Conservation (phyloP, 1,140 invertebrate species). For the Heliconius melpomene region DNA sequence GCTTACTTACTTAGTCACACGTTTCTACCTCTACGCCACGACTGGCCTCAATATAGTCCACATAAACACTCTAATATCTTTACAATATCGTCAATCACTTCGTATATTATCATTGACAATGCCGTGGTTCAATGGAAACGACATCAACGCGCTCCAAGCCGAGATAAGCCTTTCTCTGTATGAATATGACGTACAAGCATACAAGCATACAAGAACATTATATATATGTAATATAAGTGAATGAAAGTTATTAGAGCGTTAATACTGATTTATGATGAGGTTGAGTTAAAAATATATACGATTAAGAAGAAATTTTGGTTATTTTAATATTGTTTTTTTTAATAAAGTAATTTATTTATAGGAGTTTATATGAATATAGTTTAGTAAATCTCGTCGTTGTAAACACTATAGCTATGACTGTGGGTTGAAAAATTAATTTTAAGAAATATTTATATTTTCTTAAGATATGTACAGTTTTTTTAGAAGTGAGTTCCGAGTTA, state of each 20-base stretch:
- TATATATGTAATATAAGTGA: conserved; percentile 10
- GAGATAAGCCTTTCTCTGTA: conserved; percentile 31
- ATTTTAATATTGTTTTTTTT: background rate
- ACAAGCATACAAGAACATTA: conserved; percentile 5
- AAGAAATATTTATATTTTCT: no score
- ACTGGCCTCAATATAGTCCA: no score
- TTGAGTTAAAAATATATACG: background rate
- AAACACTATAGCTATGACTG: no score
- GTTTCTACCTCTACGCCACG: no score
- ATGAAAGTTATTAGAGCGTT: conserved; percentile 44
- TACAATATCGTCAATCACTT: no score
- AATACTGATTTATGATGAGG: conserved; percentile 15
- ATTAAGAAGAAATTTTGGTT: background rate
- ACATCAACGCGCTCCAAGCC: conserved; percentile 11
- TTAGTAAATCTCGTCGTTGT: no score
- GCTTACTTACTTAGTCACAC: no score
- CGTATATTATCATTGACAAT: background rate
- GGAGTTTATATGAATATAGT: background rate
- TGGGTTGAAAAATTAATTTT: no score
- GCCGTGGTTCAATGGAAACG: conserved; percentile 28
- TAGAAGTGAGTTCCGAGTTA: no score
- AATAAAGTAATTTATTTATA: background rate
- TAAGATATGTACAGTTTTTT: no score
- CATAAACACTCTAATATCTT: no score
- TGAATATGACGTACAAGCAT: conserved; percentile 9